phyloP scores from a whole-genome alignment of 2,888 invertebrate genomes.

The Spisula subtruncata region DNA sequence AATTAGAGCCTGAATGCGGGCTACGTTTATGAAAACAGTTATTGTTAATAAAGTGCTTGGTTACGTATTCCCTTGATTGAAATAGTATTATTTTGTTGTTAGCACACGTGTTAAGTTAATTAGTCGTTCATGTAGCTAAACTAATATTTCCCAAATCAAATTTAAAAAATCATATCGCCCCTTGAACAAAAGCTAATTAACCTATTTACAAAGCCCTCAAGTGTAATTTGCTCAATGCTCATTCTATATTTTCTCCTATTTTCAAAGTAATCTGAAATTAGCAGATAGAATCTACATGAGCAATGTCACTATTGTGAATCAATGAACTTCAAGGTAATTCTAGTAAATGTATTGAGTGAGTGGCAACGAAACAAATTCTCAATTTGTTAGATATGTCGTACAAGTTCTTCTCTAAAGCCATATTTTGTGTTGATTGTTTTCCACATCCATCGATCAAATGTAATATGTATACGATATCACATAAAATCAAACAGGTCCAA shows the following conservation, averaged over 20 bases:
- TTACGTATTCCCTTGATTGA: too few species aligned
- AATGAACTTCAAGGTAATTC: slow-evolving; percentile 6
- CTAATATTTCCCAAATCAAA: background rate
- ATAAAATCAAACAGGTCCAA: background rate
- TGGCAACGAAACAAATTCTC: background rate
- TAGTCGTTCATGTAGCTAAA: too few species aligned
- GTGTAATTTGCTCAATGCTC: background rate
- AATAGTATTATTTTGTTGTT: too few species aligned
- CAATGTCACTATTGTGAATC: background rate
- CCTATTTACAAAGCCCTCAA: slow-evolving; percentile 8
- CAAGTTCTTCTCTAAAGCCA: background rate
- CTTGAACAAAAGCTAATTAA: background rate
- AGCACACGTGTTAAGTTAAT: too few species aligned
- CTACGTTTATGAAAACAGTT: too few species aligned
- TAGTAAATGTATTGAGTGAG: background rate
- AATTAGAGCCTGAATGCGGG: too few species aligned
- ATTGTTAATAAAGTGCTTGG: too few species aligned
- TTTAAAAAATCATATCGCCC: background rate
- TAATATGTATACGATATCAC: background rate
- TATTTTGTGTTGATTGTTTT: background rate
- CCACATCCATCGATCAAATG: background rate
- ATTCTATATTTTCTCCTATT: background rate
- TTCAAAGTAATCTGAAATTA: slow-evolving; percentile 15
- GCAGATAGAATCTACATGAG: slow-evolving; percentile 8
- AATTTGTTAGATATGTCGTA: background rate